Evolutionary conservation across 2,888 invertebrate genomes (phyloP).

Genomic region (Ypsolopha scabrella): DNA sequence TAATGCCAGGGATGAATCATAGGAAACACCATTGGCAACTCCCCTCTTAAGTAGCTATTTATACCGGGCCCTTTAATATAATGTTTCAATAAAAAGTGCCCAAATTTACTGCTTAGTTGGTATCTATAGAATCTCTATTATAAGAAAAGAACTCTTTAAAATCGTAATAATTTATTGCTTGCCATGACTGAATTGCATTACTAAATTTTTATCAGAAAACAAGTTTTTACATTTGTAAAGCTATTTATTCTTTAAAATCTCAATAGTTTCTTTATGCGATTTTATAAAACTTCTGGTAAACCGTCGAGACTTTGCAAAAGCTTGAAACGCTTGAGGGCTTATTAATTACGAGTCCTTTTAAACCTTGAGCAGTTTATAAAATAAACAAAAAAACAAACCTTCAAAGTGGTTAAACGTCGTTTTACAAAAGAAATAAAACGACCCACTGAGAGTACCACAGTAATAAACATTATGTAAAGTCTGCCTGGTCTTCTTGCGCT

Average conservation of each 20-base stretch:
- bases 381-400: not conserved
- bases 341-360: conserved; percentile 17
- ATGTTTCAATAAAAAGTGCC: not conserved
- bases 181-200: too few species aligned
- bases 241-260: too few species aligned
- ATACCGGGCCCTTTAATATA: conserved; percentile 34
- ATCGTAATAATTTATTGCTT: too few species aligned
- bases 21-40: conserved; percentile 43
- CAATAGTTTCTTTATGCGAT: too few species aligned
- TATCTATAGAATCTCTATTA: too few species aligned
- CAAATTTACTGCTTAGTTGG: too few species aligned
- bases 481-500: not conserved
- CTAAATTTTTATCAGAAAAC: too few species aligned
- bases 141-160: too few species aligned
- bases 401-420: conserved; percentile 1
- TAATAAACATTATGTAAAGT: not conserved
- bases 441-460: not conserved
- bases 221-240: too few species aligned
- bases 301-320: not conserved
- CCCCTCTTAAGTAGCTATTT: conserved; percentile 39
- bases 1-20: conserved; percentile 53
- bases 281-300: too few species aligned
- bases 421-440: not conserved
- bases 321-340: conserved; percentile 17
- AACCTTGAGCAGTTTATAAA: not conserved